Conservation (phyloP, 2,113 vertebrate genomes). For the Potamarius usumacintae region DNA sequence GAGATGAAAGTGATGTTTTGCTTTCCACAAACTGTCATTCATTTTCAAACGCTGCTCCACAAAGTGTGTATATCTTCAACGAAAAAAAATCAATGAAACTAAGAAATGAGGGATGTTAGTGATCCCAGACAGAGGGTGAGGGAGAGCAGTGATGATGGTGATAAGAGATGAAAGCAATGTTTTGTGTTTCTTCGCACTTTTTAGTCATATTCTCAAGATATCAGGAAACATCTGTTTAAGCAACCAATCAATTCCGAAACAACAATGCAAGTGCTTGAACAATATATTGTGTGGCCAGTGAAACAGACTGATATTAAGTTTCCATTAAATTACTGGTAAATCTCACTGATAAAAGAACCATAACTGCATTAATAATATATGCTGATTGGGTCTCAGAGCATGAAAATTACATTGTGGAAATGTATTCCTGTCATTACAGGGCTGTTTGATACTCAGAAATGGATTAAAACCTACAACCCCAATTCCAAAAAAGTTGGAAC, state of each 20-base stretch:
- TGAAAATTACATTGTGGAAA: neutral
- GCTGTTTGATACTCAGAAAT: neutral
- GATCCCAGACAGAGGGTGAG: neutral
- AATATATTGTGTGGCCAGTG: neutral
- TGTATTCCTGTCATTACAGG: neutral
- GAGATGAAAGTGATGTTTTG: conserved; percentile 33
- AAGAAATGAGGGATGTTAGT: neutral
- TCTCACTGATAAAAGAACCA: neutral
- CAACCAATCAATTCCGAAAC: conserved; percentile 43
- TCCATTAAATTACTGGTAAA: neutral
- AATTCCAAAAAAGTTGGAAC: too few relatives aligned
- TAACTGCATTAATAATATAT: neutral
- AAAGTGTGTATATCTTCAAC: neutral
- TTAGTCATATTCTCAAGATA: conserved; percentile 46
- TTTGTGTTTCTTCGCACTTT: conserved; percentile 37
- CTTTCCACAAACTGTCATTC: conserved; percentile 40
- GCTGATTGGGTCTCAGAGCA: too few relatives aligned
- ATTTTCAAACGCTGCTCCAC: conserved; percentile 16
- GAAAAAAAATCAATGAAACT: neutral
- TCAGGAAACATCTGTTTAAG: conserved; percentile 48
- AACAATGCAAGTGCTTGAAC: neutral
- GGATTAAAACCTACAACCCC: neutral
- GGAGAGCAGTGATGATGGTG: neutral
- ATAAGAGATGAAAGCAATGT: conserved; percentile 16
- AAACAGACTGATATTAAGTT: neutral